Conservation (phyloP, 2,888 invertebrate species). For the Epinotia ramella region DNA sequence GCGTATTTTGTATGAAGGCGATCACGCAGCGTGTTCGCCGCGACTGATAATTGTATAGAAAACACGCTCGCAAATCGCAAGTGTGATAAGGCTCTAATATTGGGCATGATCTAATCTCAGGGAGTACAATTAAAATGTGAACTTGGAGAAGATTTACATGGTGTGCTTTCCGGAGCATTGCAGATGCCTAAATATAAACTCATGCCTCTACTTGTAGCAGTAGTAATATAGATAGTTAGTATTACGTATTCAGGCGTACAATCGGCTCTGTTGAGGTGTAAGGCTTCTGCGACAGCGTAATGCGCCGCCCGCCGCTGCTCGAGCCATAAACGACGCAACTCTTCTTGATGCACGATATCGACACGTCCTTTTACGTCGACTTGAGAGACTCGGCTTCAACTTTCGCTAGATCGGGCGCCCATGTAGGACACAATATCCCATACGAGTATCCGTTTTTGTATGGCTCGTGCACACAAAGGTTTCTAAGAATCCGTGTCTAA, state of each 20-base stretch:
- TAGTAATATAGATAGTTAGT: not conserved
- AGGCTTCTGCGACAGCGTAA: conserved; percentile 37
- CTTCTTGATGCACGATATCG: conserved; percentile 7
- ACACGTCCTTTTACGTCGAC: conserved; percentile 1
- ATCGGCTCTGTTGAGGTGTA: conserved; percentile 32
- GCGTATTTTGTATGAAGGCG: too few relatives aligned
- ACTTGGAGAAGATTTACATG: not conserved
- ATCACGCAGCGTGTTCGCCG: too few relatives aligned
- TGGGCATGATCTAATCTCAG: conserved; percentile 1
- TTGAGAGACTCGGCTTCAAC: conserved; percentile 39
- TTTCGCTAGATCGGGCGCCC: conserved; percentile 39
- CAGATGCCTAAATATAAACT: not conserved
- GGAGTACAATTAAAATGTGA: not conserved
- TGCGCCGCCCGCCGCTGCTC: conserved; percentile 15
- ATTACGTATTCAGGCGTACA: conserved; percentile 6
- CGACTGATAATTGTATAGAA: too few relatives aligned
- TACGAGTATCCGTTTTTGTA: conserved; percentile 11
- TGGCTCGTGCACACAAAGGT: not conserved
- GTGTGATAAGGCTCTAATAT: too few relatives aligned
- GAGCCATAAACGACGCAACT: conserved; percentile 8
- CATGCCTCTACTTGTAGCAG: not conserved
- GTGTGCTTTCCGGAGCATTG: not conserved
- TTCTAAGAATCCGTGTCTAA: not conserved
- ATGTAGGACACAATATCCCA: conserved; percentile 17
- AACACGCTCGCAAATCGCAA: too few relatives aligned